Base-by-base conservation (phyloP, 2,113 vertebrate genomes). In the Nannobrachium achirus region DNA sequence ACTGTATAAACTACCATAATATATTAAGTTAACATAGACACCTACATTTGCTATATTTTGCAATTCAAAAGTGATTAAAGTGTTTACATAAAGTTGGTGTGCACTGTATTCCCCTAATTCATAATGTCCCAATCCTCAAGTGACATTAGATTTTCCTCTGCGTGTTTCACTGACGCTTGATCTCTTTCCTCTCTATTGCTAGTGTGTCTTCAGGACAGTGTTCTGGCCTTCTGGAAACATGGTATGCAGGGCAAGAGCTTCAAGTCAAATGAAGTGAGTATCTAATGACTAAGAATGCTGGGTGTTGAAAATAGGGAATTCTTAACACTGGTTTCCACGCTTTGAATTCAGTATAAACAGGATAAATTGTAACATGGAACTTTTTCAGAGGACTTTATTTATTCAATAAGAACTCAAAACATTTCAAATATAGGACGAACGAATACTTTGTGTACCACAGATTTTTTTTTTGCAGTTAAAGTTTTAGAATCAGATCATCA, bases 181-280 rank as follows among this genome's bases (percentile, higher is more conserved):
- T 20, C 45, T 68, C 13, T 52, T 55, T 1, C 18, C 4, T 55
- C 40, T 52, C 11, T 38, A 45, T 13, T 69, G 2, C 56, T 83
- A 99, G 98, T 99, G 82, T 99, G 97, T 89, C 96, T 99, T 88
- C 98, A 98, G 74, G 98, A 99, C 92, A 99, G 97, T 3, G 97
- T 99, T 55, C 81, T 99, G 86, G 97, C 97, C 83, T 99, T 99
- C 92, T 99, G 98, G 98, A 99, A 98, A 55, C 97, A 99, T 0
- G 98, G 98, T 41, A 99, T 99, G 98, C 98, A 99, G 86, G 98
- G 98, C 56, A 98, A 98, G 81, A 99, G 95, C 93, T 99, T 99
- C 88, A 98, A 95, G 83, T 98, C 97, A 48, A 96, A 99, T 69
- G 98, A 99, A 91, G 98, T 98, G 88, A 88, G 88, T 73, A 6